These are phyloP conservation scores for Chelmon rostratus DNA, from an alignment of 2,797 vertebrate genomes.

Conservation along the genomic window DNA sequence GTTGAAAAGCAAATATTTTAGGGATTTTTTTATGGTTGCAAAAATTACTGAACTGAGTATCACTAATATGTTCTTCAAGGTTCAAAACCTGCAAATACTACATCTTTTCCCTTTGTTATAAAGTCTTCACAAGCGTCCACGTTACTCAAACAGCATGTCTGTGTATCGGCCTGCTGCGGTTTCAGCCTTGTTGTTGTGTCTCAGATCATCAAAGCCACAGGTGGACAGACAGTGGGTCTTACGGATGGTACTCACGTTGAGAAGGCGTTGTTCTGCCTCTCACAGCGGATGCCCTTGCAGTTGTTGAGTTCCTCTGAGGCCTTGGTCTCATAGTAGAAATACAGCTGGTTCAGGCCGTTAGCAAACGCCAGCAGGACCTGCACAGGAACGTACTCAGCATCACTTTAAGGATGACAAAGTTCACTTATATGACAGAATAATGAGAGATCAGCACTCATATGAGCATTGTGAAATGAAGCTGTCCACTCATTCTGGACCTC, in stretches of 20 bases:
- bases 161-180: background rate
- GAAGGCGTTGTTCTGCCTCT: slow-evolving; percentile 99
- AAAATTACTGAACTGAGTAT: no score
- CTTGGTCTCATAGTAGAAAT: slow-evolving; percentile 98
- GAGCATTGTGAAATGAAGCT: background rate
- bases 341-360: slow-evolving; percentile 98
- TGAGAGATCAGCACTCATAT: background rate
- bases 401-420: background rate
- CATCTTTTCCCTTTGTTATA: no score
- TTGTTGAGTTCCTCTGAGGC: slow-evolving; percentile 96
- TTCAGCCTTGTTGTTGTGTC: background rate
- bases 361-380: slow-evolving; percentile 95
- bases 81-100: no score
- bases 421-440: background rate
- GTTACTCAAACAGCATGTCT: no score
- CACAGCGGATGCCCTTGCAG: slow-evolving; percentile 98
- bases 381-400: background rate
- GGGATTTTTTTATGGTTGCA: no score
- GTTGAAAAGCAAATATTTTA: no score
- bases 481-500: background rate
- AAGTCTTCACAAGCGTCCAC: no score
- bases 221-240: fast-evolving
- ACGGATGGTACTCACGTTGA: slow-evolving; percentile 91
- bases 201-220: background rate
- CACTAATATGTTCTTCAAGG: no score